These are phyloP conservation scores for Rostratula benghalensis DNA, from an alignment of 2,113 vertebrate genomes.

Conservation along the genomic window DNA sequence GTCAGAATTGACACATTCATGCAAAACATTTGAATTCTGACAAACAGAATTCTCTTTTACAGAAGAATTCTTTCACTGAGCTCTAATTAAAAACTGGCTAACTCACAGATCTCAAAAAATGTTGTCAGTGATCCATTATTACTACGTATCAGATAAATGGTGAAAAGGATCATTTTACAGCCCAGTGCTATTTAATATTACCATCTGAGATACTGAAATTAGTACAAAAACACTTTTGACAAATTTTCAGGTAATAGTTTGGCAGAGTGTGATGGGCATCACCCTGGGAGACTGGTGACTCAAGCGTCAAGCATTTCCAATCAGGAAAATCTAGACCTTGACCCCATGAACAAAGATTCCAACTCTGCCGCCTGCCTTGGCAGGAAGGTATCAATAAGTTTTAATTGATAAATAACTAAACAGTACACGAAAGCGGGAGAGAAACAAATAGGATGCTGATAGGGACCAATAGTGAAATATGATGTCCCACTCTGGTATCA, in stretches of 20 bases:
- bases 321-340: background rate
- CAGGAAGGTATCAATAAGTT: background rate
- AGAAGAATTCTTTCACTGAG: constrained; percentile 46
- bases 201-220: background rate
- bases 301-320: fast-evolving
- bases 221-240: background rate
- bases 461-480: background rate
- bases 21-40: constrained; percentile 59
- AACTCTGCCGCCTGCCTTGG: background rate
- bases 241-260: background rate
- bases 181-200: background rate
- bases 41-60: constrained; percentile 35
- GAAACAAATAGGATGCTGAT: background rate
- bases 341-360: fast-evolving
- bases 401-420: background rate
- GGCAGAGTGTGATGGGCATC: background rate
- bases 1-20: constrained; percentile 42
- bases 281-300: background rate
- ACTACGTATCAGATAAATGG: background rate
- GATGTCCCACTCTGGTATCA: background rate
- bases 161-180: background rate
- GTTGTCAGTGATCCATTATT: background rate
- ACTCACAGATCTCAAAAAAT: constrained; percentile 5
- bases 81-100: constrained; percentile 63
- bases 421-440: background rate